Base-by-base conservation (phyloP, 2,113 vertebrate species). In the Willisornis vidua region DNA sequence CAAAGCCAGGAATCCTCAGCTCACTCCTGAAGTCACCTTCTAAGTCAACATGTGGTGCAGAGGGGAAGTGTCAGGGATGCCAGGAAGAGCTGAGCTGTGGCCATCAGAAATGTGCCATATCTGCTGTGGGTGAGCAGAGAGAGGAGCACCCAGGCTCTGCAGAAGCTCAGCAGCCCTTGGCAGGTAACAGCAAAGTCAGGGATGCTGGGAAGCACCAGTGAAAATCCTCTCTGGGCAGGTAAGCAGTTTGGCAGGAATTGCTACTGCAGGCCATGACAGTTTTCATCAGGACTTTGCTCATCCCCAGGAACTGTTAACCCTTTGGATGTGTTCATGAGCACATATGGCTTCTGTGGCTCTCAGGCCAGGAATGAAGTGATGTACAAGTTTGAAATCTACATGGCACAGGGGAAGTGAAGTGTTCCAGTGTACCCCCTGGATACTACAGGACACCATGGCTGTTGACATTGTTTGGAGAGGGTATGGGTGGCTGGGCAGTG, bases 381-480 rank as follows among this genome's bases (percentile, higher is more conserved):
- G 59, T 65, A 46, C 1, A 4, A 20, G 46, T 85, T 49, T 58
- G 48, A 72, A 59, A 52, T 51, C 48, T 12, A 7, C 25, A 29
- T 41, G 59, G 49, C 15, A 4, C n/a, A 48, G 77, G 41, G 37
- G 43, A 62, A 49, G 48, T 18, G 29, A 31, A 14, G 23, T 23
- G 24, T 16, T 49, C 33, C 3, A 0, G 2, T 19, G 43, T 6
- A 10, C 22, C 55, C 52, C 17, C 28, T 3, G 4, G 37, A 43
- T 31, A n/a, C 28, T 33, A 18, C 39, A 6, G 31, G 52, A 33
- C 16, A 10, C 49, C 25, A 66, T 54, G 66, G 20, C 29, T 75
- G 41, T 39, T n/a, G 67, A 63, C 35, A 52, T 0, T 79, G 43
- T 29, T 76, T 33, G 48, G 43, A 16, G 46, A 57, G 33, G 14